phyloP scores from a whole-genome alignment of 2,113 vertebrate genomes.

The Clarias magur region DNA sequence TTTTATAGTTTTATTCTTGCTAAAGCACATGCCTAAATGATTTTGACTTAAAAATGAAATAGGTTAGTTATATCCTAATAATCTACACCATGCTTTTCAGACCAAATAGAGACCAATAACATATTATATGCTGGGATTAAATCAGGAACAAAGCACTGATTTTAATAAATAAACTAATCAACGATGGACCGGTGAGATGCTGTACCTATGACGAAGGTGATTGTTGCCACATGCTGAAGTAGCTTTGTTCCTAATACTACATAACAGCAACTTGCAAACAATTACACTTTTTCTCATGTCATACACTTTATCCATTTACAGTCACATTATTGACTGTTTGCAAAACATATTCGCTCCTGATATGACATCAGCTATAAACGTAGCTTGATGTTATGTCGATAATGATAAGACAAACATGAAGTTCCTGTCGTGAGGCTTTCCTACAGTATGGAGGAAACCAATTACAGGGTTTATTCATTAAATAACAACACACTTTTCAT shows the following conservation, averaged over 20 bases:
- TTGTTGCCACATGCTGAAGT: background rate
- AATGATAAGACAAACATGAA: background rate
- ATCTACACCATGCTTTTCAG: background rate
- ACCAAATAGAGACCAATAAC: background rate
- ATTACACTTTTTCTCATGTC: background rate
- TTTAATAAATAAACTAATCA: too few species aligned
- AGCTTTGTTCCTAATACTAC: background rate
- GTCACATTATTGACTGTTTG: background rate
- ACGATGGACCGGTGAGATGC: background rate
- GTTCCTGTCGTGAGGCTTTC: background rate
- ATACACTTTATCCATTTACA: background rate
- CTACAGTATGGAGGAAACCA: background rate
- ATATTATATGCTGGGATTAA: background rate
- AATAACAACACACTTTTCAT: too few species aligned
- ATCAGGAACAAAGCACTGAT: background rate
- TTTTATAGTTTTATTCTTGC: slow-evolving; percentile 14
- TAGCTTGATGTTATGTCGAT: background rate
- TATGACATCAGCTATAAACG: background rate
- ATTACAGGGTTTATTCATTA: background rate
- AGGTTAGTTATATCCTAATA: background rate
- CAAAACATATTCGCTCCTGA: background rate
- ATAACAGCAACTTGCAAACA: background rate
- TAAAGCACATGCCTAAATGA: background rate
- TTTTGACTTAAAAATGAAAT: background rate
- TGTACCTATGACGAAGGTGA: background rate